phyloP scores from a whole-genome alignment of 2,797 vertebrate genomes.

The Myotis myotis region DNA sequence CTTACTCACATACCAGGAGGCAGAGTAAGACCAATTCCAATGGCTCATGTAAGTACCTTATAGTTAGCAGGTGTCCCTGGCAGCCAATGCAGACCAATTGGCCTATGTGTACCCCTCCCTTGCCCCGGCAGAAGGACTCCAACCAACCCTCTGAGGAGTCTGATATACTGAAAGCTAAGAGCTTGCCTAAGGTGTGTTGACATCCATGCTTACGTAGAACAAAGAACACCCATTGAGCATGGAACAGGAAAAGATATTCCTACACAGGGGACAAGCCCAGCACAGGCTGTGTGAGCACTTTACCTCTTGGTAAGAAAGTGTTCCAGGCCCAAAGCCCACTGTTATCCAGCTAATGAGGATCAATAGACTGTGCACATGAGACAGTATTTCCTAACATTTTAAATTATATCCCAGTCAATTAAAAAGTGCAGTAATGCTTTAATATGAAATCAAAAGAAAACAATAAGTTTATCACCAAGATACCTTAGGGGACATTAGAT shows the following conservation, averaged over 20 bases:
- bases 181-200: neutral
- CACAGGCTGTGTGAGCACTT: neutral
- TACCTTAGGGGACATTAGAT: neutral
- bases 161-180: neutral
- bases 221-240: neutral
- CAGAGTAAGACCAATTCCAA: neutral
- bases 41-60: neutral
- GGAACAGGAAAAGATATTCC: neutral
- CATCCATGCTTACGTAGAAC: neutral
- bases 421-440: neutral
- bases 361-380: neutral
- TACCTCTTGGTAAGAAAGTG: neutral
- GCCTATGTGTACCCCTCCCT: too few species aligned
- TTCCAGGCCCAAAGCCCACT: neutral
- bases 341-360: neutral
- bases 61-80: neutral
- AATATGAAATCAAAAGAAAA: neutral
- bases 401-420: neutral
- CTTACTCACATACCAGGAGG: neutral
- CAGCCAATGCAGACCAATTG: neutral
- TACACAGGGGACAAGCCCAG: neutral
- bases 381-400: neutral
- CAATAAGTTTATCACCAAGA: neutral
- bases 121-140: neutral
- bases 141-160: neutral